These are phyloP conservation scores for Gracilinanus agilis DNA, from an alignment of 2,113 vertebrate species.

Conservation along the genomic window DNA sequence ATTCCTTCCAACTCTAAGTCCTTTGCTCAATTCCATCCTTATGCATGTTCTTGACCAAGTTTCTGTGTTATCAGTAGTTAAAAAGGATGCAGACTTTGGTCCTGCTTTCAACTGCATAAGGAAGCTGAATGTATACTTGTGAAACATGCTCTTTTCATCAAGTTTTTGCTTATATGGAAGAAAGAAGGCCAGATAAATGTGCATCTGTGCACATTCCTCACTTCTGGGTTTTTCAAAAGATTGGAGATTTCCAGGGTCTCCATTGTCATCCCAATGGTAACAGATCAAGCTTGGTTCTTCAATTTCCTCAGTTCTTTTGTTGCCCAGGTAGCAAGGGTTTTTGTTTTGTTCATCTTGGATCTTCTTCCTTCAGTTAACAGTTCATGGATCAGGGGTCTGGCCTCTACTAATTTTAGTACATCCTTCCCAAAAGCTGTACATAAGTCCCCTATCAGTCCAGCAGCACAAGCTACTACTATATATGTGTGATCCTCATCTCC, in stretches of 20 bases:
- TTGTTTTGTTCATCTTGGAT: slow-evolving; percentile 98
- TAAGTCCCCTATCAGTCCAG: slow-evolving; percentile 97
- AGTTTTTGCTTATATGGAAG: slow-evolving; percentile 31
- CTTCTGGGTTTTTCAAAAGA: slow-evolving; percentile 91
- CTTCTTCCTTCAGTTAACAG: slow-evolving; percentile 96
- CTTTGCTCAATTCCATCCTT: too few relatives aligned
- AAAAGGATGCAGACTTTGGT: not conserved
- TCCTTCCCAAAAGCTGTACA: slow-evolving; percentile 98
- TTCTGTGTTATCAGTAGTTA: not conserved
- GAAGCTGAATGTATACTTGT: not conserved
- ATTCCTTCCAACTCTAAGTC: too few relatives aligned
- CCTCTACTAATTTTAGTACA: slow-evolving; percentile 97
- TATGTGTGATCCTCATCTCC: slow-evolving; percentile 98
- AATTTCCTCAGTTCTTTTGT: slow-evolving; percentile 99
- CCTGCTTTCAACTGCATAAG: not conserved
- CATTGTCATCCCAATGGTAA: slow-evolving; percentile 86
- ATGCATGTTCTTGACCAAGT: too few relatives aligned
- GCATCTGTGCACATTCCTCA: slow-evolving; percentile 92
- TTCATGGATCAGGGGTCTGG: slow-evolving; percentile 97
- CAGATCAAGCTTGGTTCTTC: slow-evolving; percentile 97
- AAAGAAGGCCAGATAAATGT: not conserved
- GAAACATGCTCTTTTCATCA: not conserved
- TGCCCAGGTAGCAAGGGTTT: slow-evolving; percentile 98
- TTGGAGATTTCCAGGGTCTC: slow-evolving; percentile 96
- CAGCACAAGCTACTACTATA: slow-evolving; percentile 94